Base-by-base conservation (phyloP, 2,888 invertebrate genomes). In the Pharmacophagus antenor region DNA sequence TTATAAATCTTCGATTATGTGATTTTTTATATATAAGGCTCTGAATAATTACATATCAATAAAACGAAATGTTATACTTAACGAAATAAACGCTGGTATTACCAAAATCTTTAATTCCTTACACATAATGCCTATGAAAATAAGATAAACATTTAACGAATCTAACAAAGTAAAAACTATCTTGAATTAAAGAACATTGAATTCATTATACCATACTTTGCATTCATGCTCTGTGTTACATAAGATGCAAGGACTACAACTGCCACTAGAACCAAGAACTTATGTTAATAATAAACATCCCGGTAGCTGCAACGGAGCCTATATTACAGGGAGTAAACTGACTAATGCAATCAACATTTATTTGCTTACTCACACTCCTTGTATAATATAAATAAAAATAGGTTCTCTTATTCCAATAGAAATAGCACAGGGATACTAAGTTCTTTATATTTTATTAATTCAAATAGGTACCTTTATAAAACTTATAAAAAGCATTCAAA, bases 231-330 rank as follows among this genome's bases (percentile, higher is more conserved):
- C 62, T 62, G 69, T 63, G 68, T 68, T 65, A 62, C 68, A 70
- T 68, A 69, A 68, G 69, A 66, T 70, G 67, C 68, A 69, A 66
- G 68, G 67, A 70, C 66, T 71, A 67, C 68, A 65, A 66, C 63
- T 62, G 57, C 63, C 66, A 67, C 68, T 69, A 69, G 68, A 62
- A 67, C 61, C 67, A 69, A 62, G 68, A 74, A 75, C 76, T 76
- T 76, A 76, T 77, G 74, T 70, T 71, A 76, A 75, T 76, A 71
- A 68, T 71, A 69, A 71, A 70, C 71, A 70, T 70, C 69, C 67
- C 64, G 67, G 63, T 68, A 70, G 69, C 67, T 66, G 68, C 63
- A 67, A 57, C 62, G 58, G 57, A 63, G 65, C 69, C 67, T 69
- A 70, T 66, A 67, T 65, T 63, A 63, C 67, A 63, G 62, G 67